These are phyloP conservation scores for Natator depressus DNA, from an alignment of 2,113 vertebrate genomes.

Conservation along the genomic window DNA sequence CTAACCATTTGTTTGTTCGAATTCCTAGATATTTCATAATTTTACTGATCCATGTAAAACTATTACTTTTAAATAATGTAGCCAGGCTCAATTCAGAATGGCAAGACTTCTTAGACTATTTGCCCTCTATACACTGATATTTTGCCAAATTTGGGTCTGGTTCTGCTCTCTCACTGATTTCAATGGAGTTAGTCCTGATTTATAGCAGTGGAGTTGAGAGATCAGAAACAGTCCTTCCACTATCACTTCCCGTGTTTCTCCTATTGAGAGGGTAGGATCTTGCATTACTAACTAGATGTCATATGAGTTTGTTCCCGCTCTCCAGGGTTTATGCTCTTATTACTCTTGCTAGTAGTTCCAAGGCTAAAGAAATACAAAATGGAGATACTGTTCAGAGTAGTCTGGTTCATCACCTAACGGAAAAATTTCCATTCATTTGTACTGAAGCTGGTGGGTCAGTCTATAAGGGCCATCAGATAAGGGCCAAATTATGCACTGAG, in stretches of 20 bases:
- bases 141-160: neutral
- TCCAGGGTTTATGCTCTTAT: neutral
- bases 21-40: neutral
- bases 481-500: neutral
- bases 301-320: neutral
- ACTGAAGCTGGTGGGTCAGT: neutral
- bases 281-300: neutral
- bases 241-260: neutral
- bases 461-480: neutral
- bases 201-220: neutral
- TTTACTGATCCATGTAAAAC: neutral
- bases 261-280: neutral
- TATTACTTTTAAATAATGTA: neutral
- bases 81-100: neutral
- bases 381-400: neutral
- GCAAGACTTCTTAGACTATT: neutral
- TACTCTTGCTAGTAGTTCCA: neutral
- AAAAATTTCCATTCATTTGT: neutral
- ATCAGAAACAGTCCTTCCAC: neutral
- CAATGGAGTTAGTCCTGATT: neutral
- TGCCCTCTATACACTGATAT: neutral
- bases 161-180: neutral
- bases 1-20: neutral
- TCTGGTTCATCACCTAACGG: neutral
- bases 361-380: neutral